Evolutionary conservation across 2,113 vertebrate genomes (phyloP).

Genomic region (Leuciscus idus): DNA sequence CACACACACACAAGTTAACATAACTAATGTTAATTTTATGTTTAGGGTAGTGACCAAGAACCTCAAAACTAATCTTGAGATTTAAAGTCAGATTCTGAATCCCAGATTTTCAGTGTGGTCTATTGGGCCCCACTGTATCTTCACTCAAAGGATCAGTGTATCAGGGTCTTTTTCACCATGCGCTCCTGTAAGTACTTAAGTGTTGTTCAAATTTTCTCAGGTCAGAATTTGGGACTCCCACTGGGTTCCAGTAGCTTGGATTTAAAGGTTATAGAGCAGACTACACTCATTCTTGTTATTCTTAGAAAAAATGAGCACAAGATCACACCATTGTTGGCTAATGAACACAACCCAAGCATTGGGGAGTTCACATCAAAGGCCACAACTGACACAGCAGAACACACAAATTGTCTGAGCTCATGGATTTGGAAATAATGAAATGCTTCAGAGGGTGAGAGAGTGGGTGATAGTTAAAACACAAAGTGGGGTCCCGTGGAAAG

Average conservation of each 20-base stretch:
- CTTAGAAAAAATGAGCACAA: slow-evolving; percentile 34
- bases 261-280: slow-evolving; percentile 21
- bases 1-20: no score
- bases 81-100: not conserved
- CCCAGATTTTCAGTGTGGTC: not conserved
- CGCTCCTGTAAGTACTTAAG: slow-evolving; percentile 16
- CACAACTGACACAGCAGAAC: slow-evolving; percentile 70
- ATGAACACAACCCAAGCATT: slow-evolving; percentile 64
- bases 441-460: slow-evolving; percentile 60
- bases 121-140: not conserved
- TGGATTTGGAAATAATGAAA: slow-evolving; percentile 75
- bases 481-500: slow-evolving; percentile 20
- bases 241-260: slow-evolving; percentile 34
- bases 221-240: slow-evolving; percentile 11
- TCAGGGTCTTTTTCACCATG: not conserved
- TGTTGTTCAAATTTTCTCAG: slow-evolving; percentile 35
- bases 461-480: slow-evolving; percentile 14
- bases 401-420: slow-evolving; percentile 73
- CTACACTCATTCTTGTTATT: slow-evolving; percentile 27
- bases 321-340: slow-evolving; percentile 67
- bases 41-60: not conserved
- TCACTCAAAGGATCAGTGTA: not conserved
- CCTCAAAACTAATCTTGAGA: not conserved
- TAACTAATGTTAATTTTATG: not conserved
- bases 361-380: slow-evolving; percentile 72